phyloP scores from a whole-genome alignment of 2,113 vertebrate genomes.

The Trogon surrucura region DNA sequence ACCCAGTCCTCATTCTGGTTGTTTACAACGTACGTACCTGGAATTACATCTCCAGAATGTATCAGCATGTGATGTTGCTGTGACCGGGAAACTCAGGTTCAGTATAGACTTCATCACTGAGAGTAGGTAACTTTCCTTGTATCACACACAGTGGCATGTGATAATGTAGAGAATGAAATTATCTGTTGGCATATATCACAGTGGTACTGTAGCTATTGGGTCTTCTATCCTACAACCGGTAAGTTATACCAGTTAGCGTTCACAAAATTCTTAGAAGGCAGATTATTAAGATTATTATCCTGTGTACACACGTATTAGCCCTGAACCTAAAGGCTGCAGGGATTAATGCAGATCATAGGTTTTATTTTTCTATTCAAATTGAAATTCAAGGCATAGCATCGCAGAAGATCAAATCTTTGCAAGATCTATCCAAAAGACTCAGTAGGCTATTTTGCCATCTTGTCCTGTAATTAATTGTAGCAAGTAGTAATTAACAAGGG shows the following conservation, averaged over 20 bases:
- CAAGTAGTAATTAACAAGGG: slow-evolving; percentile 16
- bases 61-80: background rate
- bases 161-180: background rate
- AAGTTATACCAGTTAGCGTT: background rate
- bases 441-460: slow-evolving; percentile 26
- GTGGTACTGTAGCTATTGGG: background rate
- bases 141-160: background rate
- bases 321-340: background rate
- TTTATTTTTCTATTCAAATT: background rate
- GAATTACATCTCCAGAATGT: background rate
- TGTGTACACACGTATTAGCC: background rate
- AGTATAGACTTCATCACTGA: background rate
- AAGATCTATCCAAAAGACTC: background rate
- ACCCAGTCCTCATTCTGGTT: background rate
- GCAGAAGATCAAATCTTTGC: background rate
- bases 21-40: background rate
- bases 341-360: background rate
- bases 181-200: background rate
- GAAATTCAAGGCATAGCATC: background rate
- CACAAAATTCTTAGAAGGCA: background rate
- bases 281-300: background rate
- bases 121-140: background rate
- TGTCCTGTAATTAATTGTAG: slow-evolving; percentile 21
- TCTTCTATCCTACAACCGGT: background rate
- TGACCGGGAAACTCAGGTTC: background rate